phyloP scores from a whole-genome alignment of 2,113 vertebrate genomes.

The Tachuris rubrigastra region DNA sequence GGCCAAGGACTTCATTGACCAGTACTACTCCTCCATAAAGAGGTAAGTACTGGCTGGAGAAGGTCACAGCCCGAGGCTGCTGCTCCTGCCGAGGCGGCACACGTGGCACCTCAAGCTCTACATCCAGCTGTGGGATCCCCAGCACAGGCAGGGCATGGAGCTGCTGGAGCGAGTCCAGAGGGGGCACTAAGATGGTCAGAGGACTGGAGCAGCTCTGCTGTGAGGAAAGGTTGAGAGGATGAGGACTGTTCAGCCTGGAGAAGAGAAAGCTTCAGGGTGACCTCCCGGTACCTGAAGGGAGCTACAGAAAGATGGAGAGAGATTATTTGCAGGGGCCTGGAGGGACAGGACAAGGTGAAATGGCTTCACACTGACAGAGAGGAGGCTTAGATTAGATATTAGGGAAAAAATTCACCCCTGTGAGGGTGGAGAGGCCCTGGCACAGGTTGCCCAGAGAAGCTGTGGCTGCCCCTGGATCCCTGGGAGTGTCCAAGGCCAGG shows the following conservation, averaged over 20 bases:
- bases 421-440: not conserved
- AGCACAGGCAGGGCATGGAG: not conserved
- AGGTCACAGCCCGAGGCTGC: not conserved
- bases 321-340: fast-evolving
- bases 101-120: not conserved
- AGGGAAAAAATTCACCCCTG: not conserved
- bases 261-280: not conserved
- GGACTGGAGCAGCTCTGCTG: not conserved
- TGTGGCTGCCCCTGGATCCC: not conserved
- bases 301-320: not conserved
- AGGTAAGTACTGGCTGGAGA: constrained; percentile 71
- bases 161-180: fast-evolving
- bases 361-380: not conserved
- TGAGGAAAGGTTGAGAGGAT: not conserved
- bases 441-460: not conserved
- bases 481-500: not conserved
- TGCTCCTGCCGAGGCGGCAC: not conserved
- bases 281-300: not conserved
- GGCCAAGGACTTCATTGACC: constrained; percentile 95
- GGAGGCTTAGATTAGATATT: not conserved
- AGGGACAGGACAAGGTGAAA: not conserved
- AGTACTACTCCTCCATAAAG: constrained; percentile 97
- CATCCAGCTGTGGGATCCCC: not conserved
- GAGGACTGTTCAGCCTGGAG: not conserved
- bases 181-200: not conserved